Conservation (phyloP, 2,797 vertebrate species). For the Chiloscyllium punctatum region DNA sequence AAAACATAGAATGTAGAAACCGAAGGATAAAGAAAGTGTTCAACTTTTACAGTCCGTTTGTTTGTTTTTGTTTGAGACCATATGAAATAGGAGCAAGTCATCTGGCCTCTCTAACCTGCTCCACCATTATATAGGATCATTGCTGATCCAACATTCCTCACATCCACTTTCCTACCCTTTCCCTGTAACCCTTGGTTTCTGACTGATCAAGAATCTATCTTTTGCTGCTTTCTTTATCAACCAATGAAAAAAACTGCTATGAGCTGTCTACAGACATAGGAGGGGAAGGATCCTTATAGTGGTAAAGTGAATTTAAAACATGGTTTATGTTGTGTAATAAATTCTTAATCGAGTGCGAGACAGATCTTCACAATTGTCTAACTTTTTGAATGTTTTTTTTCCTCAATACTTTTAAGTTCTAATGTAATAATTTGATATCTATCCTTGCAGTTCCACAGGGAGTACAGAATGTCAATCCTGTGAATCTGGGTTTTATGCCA, state of each 20-base stretch:
- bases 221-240: neutral
- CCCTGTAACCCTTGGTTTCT: no score
- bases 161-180: no score
- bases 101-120: no score
- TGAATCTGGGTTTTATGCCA: constrained; percentile 60
- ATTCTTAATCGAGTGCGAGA: neutral
- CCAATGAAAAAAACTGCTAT: neutral
- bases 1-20: no score
- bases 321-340: neutral
- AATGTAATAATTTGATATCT: neutral
- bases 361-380: neutral
- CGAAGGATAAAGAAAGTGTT: no score
- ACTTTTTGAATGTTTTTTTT: neutral
- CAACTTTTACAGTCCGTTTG: no score
- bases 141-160: no score
- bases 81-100: no score
- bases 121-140: no score
- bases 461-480: constrained; percentile 66
- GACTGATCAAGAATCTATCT: no score
- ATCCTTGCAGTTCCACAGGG: constrained; percentile 56
- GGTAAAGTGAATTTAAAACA: neutral
- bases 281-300: neutral
- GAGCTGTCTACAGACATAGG: no score
- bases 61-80: no score
- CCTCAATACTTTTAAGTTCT: neutral